Base-by-base conservation (phyloP, 2,888 invertebrate species). In the Nycteola revayana region DNA sequence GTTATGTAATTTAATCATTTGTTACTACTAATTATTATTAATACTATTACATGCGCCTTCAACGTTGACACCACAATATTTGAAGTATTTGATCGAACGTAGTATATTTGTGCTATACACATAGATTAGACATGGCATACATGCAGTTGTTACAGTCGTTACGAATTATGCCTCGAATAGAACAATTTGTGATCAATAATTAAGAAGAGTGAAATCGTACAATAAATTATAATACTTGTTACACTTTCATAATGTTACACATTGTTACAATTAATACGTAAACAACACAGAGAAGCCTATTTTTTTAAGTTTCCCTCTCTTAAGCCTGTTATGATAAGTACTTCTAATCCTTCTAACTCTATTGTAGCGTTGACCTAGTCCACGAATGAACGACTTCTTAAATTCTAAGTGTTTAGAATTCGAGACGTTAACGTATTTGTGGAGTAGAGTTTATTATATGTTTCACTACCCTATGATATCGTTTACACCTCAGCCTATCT, bases 171-270 rank as follows among this genome's bases (percentile, higher is more conserved):
- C 74, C 75, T 68, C 64, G 61, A 62, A 62, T 70, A 74, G 63
- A 67, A 63, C 60, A 68, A 69, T 73, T 77, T 83, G 83, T 85
- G 81, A 84, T 83, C 69, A 72, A 71, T 76, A 75, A 71, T 68
- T 68, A 66, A 65, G 64, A 81, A 82, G 82, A 83, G 75, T 83
- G 83, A 85, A 78, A 76, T 75, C 80, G 85, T 85, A 87, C 86
- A 87, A 86, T 83, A 81, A 78, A 73, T 57, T 14, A 57, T 65
- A 72, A 70, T 78, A 78, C 70, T 81, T 84, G 79, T 84, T 84
- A 85, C 80, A 82, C 77, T 78, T 70, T 70, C 75, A 71, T 80
- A 78, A 72, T 80, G 67, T 80, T 83, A 84, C 82, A 83, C 81
- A 72, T 76, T 79, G 77, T 82, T 83, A 82, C 80, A 77, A 72